phyloP scores from a whole-genome alignment of 2,113 vertebrate genomes.

The Leucosticte australis region DNA sequence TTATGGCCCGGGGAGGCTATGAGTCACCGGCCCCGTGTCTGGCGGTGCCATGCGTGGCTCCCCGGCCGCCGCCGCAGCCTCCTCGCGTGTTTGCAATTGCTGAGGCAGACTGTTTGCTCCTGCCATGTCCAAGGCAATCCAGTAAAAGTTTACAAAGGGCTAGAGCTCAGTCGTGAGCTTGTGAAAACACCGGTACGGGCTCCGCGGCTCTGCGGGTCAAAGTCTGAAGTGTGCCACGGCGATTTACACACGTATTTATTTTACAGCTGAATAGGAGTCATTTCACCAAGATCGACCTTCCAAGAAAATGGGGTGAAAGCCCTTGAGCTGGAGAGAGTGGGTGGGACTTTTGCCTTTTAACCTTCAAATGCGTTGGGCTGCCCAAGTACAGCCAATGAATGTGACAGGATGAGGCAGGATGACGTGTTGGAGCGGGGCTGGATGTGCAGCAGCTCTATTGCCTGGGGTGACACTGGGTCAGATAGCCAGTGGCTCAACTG shows the following conservation, averaged over 20 bases:
- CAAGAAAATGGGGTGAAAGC: neutral
- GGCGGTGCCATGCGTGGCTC: conserved; percentile 45
- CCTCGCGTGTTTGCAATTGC: conserved; percentile 20
- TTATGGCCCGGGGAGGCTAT: conserved; percentile 22
- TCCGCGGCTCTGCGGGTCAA: conserved; percentile 20
- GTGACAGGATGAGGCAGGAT: accelerated
- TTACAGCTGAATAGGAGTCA: neutral
- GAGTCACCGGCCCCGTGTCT: conserved; percentile 45
- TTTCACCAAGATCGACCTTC: neutral
- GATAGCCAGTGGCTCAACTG: neutral
- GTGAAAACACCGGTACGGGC: conserved; percentile 15
- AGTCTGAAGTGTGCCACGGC: conserved; percentile 51
- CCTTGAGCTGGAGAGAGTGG: neutral
- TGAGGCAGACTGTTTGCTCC: conserved; percentile 57
- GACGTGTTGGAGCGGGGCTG: neutral
- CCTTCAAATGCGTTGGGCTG: neutral
- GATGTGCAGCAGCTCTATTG: accelerated
- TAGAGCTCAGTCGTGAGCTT: conserved; percentile 44
- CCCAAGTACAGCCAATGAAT: neutral
- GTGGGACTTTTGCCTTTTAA: conserved; percentile 22
- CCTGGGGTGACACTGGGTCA: neutral
- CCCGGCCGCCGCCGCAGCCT: neutral
- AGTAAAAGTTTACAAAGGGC: conserved; percentile 62
- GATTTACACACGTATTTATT: conserved; percentile 12
- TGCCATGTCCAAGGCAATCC: conserved; percentile 38